Evolutionary conservation across 2,113 vertebrate species (phyloP), one percentile per base, ranked within the genome.

Genomic region (Enhydra lutris): DNA sequence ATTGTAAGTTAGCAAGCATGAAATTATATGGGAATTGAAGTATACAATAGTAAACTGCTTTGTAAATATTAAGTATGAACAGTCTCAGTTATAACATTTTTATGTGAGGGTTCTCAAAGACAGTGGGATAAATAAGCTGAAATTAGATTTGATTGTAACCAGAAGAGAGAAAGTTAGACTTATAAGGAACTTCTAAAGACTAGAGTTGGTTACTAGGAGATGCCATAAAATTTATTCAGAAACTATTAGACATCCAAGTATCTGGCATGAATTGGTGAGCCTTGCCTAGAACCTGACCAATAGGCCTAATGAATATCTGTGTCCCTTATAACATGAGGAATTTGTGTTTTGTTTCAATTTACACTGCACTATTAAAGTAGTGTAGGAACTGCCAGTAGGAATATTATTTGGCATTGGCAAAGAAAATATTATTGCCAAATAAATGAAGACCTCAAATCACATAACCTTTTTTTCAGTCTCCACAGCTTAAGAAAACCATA

Each of bases 31-130:
- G n/a, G 12, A 76, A 8, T 39, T 76, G 73, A 91, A 79, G 21
- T 95, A 80, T 79, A 45, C 8, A 84, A 34, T 42, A 93, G 31
- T 65, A 91, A 65, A 91, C 21, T 95, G 59, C 42, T 91, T 90
- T 95, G 42, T 91, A 92, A 95, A 86, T 90, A 26, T 93, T 84
- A 85, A 85, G 2, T 71, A 47, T 80, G 80, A 93, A 80, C 36
- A 83, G 80, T 93, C 5, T 91, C 20, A 80, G n/a, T 85, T 93
- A 26, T 93, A 90, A 80, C 20, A 39, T 76, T 55, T 92, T 26
- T 79, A 57, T 80, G 24, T 94, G 23, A 91, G 52, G 17, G 83
- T 92, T 94, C 31, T 84, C 71, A 92, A 76, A 95, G n/a, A 93
- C 45, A 90, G 83, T 67, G 55, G 45, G 81, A 71, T 84, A 9